A percentile compares a stretch with the other conserved stretches of the same genome.
phyloP scores from a whole-genome alignment of 1,140 invertebrate species.

The Nasonia giraulti region DNA sequence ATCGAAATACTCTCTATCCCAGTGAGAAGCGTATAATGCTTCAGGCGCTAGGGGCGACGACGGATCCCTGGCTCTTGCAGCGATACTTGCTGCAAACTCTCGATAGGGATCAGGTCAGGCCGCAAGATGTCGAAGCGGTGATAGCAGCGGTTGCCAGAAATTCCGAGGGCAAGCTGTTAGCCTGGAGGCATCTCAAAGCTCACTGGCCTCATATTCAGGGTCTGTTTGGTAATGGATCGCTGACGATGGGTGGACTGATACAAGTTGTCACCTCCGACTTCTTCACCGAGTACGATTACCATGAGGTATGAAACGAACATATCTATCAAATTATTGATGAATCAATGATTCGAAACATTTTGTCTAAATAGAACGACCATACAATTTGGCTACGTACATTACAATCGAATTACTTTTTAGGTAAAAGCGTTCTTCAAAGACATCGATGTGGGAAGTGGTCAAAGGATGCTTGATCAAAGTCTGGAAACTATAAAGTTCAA shows the following conservation, averaged over 20 bases:
- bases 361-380: no score
- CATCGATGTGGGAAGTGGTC: slow-evolving; percentile 81
- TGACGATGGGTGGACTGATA: slow-evolving; percentile 82
- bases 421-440: slow-evolving; percentile 81
- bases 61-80: slow-evolving; percentile 83
- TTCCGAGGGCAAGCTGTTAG: slow-evolving; percentile 81
- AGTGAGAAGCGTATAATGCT: slow-evolving; percentile 82
- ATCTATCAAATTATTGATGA: no score
- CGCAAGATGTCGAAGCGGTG: slow-evolving; percentile 82
- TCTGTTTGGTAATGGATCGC: slow-evolving; percentile 81
- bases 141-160: slow-evolving; percentile 82
- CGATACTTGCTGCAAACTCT: slow-evolving; percentile 81
- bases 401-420: slow-evolving; percentile 66
- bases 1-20: slow-evolving; percentile 79
- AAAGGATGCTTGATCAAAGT: slow-evolving; percentile 81
- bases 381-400: not conserved
- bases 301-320: slow-evolving; percentile 75
- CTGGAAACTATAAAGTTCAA: slow-evolving; percentile 86
- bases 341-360: no score
- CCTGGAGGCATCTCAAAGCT: slow-evolving; percentile 85
- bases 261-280: slow-evolving; percentile 82
- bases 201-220: slow-evolving; percentile 82
- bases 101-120: slow-evolving; percentile 79
- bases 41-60: slow-evolving; percentile 81
- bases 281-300: slow-evolving; percentile 82